Percentiles rank a stretch among this genome's conserved stretches.
These are phyloP conservation scores for Puntigrus tetrazona DNA, from an alignment of 2,113 vertebrate genomes.

Conservation along the genomic window DNA sequence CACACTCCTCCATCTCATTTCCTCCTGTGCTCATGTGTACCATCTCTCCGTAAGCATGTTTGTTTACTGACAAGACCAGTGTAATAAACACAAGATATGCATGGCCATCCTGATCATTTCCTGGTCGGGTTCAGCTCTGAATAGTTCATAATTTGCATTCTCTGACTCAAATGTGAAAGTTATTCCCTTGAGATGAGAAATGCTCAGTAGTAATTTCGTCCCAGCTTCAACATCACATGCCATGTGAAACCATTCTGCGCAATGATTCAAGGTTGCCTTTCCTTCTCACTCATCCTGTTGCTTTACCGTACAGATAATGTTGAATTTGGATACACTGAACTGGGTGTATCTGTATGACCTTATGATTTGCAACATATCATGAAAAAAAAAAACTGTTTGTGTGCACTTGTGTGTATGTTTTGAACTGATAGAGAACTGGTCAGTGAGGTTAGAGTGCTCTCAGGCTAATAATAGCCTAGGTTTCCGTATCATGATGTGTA, in stretches of 20 bases:
- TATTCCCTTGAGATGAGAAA: slow-evolving; percentile 36
- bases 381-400: not conserved
- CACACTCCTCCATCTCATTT: slow-evolving; percentile 32
- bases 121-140: slow-evolving; percentile 48
- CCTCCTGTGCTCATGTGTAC: slow-evolving; percentile 23
- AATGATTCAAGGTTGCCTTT: not conserved
- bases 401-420: not conserved
- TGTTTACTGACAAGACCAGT: slow-evolving; percentile 41
- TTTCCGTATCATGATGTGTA: slow-evolving; percentile 50
- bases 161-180: slow-evolving; percentile 11
- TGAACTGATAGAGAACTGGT: slow-evolving; percentile 40
- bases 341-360: not conserved
- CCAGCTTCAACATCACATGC: not conserved
- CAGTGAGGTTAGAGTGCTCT: slow-evolving; percentile 45
- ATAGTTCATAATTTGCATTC: slow-evolving; percentile 47
- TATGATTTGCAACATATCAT: not conserved
- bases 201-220: slow-evolving; percentile 25
- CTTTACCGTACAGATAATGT: not conserved
- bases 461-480: slow-evolving; percentile 54
- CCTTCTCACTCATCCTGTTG: not conserved
- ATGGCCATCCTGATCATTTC: slow-evolving; percentile 50
- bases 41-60: slow-evolving; percentile 28
- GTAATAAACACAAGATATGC: slow-evolving; percentile 57
- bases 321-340: slow-evolving; percentile 19
- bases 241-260: not conserved